Conservation (phyloP, 2,113 vertebrate species). For the Seriola rivoliana region DNA sequence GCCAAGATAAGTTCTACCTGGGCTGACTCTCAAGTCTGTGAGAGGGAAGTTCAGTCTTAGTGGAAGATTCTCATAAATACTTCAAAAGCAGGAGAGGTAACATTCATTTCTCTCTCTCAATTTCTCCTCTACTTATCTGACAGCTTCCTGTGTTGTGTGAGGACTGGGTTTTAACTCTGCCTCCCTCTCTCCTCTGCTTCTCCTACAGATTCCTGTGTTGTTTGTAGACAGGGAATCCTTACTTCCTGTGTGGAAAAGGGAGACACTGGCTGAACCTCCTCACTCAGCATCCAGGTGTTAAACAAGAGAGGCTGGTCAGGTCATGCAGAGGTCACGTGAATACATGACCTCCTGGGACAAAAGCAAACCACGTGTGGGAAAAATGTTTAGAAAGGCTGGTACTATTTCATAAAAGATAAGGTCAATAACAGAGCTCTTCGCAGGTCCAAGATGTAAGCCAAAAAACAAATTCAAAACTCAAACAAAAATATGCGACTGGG, state of each 20-base stretch:
- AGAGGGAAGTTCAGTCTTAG: slow-evolving; percentile 61
- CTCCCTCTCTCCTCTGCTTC: slow-evolving; percentile 35
- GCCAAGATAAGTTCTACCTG: slow-evolving; percentile 37
- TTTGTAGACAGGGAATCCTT: slow-evolving; percentile 56
- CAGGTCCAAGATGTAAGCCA: not conserved
- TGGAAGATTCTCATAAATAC: slow-evolving; percentile 71
- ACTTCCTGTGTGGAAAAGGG: slow-evolving; percentile 62
- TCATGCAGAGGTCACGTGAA: slow-evolving; percentile 56
- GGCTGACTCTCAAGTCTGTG: slow-evolving; percentile 28
- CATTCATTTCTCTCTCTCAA: slow-evolving; percentile 46
- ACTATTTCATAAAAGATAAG: slow-evolving; percentile 12
- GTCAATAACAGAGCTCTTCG: not conserved
- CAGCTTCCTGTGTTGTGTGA: slow-evolving; percentile 69
- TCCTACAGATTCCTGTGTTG: slow-evolving; percentile 58
- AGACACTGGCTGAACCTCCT: slow-evolving; percentile 49
- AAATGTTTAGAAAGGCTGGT: slow-evolving; percentile 11
- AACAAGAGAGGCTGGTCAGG: slow-evolving; percentile 50
- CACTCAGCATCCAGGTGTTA: slow-evolving; percentile 60
- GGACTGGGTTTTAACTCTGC: slow-evolving; percentile 45
- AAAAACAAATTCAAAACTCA: not conserved
- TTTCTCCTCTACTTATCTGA: slow-evolving; percentile 46
- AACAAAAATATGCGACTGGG: not conserved
- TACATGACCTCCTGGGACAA: slow-evolving; percentile 49
- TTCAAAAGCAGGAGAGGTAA: slow-evolving; percentile 65
- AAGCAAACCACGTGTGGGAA: slow-evolving; percentile 49